phyloP scores from a whole-genome alignment of 2,113 vertebrate species.

The Spheniscus mendiculus region DNA sequence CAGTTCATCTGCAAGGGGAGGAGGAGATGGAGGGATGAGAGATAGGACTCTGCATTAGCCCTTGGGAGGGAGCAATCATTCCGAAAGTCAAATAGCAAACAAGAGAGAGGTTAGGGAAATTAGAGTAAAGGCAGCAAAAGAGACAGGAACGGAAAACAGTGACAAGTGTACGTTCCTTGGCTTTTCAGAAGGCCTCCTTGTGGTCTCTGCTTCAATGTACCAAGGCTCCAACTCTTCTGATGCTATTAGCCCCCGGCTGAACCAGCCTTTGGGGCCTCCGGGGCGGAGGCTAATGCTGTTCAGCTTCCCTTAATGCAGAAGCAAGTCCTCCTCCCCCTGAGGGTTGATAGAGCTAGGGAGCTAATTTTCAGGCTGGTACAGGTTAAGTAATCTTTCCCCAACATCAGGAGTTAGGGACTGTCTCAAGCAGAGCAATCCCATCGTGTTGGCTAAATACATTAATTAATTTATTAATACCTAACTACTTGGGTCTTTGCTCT shows the following conservation, averaged over 20 bases:
- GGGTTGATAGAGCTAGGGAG: background rate
- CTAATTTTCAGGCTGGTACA: background rate
- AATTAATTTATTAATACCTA: background rate
- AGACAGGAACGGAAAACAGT: background rate
- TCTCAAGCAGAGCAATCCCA: background rate
- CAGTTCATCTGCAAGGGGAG: background rate
- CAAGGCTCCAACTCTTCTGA: background rate
- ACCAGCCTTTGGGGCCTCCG: background rate
- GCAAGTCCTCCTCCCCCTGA: background rate
- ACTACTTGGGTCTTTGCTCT: background rate
- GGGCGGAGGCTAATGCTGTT: background rate
- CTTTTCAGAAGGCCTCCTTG: background rate
- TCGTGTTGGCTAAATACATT: background rate
- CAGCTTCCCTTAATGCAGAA: background rate
- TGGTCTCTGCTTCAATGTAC: background rate
- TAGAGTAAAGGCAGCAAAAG: background rate
- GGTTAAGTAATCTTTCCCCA: background rate
- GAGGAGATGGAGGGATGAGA: background rate
- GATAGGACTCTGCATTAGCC: background rate
- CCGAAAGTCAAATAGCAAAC: background rate
- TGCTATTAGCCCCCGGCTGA: background rate
- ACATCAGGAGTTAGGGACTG: background rate
- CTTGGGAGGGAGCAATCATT: background rate
- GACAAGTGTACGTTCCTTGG: background rate
- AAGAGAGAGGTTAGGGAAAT: background rate